A percentile compares a stretch with the other conserved stretches of the same genome.
Evolutionary conservation across 2,797 vertebrate species (phyloP).

Genomic region (Petrocephalus schoutedeni): DNA sequence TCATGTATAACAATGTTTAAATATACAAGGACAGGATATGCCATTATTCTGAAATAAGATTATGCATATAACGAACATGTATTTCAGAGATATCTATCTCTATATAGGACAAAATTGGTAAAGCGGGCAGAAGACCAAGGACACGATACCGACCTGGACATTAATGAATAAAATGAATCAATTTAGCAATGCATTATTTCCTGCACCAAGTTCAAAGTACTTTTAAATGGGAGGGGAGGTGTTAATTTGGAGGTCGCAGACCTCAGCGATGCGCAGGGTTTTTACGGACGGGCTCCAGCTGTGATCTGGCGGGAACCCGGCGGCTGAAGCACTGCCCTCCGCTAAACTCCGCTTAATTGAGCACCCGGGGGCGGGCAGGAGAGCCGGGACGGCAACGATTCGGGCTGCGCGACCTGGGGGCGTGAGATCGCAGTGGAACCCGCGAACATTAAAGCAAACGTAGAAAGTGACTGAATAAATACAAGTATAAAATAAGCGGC

Average conservation of each 20-base stretch:
- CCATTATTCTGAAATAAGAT: background rate
- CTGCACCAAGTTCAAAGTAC: background rate
- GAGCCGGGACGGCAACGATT: too few relatives aligned
- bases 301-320: background rate
- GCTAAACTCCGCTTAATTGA: background rate
- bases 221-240: background rate
- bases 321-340: background rate
- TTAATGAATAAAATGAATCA: slow-evolving; percentile 15
- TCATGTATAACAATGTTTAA: background rate
- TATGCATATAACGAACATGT: background rate
- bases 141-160: background rate
- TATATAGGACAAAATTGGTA: background rate
- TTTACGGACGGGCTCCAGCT: background rate
- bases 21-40: background rate
- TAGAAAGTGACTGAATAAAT: background rate
- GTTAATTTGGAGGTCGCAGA: background rate
- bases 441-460: background rate
- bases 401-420: background rate
- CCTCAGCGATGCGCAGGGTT: background rate
- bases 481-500: background rate
- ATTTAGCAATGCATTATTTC: background rate
- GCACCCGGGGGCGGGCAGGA: too few relatives aligned
- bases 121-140: background rate
- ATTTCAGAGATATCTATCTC: background rate
- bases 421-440: too few relatives aligned